Base-by-base conservation (phyloP, 2,113 vertebrate species). In the Lophura nycthemera region DNA sequence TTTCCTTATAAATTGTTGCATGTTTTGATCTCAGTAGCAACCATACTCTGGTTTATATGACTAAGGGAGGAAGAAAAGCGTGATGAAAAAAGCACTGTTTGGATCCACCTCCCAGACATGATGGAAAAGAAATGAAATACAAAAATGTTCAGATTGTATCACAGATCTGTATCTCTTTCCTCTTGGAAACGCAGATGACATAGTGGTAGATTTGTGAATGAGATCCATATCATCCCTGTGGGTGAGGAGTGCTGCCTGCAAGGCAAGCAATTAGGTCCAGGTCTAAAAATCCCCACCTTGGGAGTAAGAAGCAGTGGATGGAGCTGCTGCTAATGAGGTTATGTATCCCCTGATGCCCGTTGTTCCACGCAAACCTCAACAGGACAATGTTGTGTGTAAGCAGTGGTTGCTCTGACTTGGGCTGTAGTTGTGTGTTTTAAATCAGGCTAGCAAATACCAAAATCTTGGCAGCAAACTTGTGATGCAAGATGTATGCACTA, bases 301-400 rank as follows among this genome's bases (percentile, higher is more conserved):
- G 24, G 42, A 83, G 29, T 22, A 57, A 75, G n/a, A 4, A 27
- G 15, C 3, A 34, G 10, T 20, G 56, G 56, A 10, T 57, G 56
- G 56, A 57, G 56, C 19, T 19, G 10, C 56, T 57, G 56, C 56
- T 57, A 57, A 57, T n/a, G 30, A 57, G 56, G 30, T 32, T 32
- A 20, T 20, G 8, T 5, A 32, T 34, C 50, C 42, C 42, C 61
- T n/a, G 9, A 7, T 81, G 20, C 40, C 36, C 0, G 0, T 59
- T 47, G 25, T 36, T 94, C 47, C 67, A 15, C 24, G 38, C 82
- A 66, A 45, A 56, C 48, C 38, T 73, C 40, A 42, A 40, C 22
- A 59, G 79, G 36, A 67, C 19, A 30, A 56, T 10, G 29, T 30
- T 10, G 2, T 1, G 5, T 67, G 21, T 48, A 48, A 91, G 47